Base-by-base conservation (phyloP, 2,113 vertebrate species). In the Ursus arctos region DNA sequence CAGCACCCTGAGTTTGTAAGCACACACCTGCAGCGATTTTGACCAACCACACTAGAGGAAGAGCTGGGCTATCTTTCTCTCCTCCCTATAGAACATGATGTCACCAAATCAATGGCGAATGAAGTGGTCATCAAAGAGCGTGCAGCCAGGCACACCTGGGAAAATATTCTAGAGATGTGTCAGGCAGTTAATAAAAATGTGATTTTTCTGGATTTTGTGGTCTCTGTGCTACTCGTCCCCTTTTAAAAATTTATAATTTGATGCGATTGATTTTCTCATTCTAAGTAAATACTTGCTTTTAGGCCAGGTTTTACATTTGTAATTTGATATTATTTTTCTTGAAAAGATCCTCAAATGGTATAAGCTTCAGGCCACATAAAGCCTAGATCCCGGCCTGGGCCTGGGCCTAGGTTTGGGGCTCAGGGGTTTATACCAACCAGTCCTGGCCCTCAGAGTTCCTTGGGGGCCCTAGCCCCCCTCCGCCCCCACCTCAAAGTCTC, bases 241-340 rank as follows among this genome's bases (percentile, higher is more conserved):
- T 67, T 87, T 92, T 82, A 94, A 95, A 88, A 69, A 19, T 84
- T 59, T 84, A 22, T 49, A 65, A 92, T 36, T 97, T 72, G 53
- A 71, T 88, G 21, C 65, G 24, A 55, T 82, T 57, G 91, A 24
- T 93, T 87, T 95, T 95, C 28, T 94, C 53, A 83, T 67, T 76
- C 49, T 67, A 59, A 53, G 63, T 77, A 89, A 47, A 33, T 82
- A 47, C 53, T 83, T 65, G 83, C 49, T 77, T 88, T 49, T 84
- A 81, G 31, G 11, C 31, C 18, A 19, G 76, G 26, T 55, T 95
- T 83, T 94, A 13, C 61, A 26, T 13, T 69, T 92, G 19, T n/a
- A 74, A 83, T 84, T 91, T 63, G 69, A 24, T 47, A 18, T 88
- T 89, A 13, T 51, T 85, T 53, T 92, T 95, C 87, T 88, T 88